Evolutionary conservation across 1,140 invertebrate genomes (phyloP), one percentile per base, ranked within the genome.

Genomic region (Littorina saxatilis): DNA sequence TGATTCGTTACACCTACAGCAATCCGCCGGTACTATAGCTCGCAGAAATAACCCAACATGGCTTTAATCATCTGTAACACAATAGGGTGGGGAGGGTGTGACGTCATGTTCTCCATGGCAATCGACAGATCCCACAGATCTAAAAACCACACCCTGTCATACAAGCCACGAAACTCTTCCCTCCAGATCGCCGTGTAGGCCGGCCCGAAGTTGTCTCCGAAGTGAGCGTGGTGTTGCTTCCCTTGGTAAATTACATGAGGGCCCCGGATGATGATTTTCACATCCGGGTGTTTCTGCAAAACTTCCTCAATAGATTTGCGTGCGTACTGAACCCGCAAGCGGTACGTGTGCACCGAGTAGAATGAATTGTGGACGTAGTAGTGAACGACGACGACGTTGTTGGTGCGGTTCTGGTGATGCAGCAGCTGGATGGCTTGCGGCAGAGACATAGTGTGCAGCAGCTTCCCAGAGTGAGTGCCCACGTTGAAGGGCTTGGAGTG

Each of bases 81-180:
- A 7, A 55, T 15, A 29, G 40, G 15, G 23, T n/a, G 17, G 35
- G 23, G 3, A 27, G 75, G 75, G 61, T 78, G 47, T 23, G 23
- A 11, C 11, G 23, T 29, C 15, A 35, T 20, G 32, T 78, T 78
- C 50, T 78, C 75, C n/a, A 39, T 27, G 23, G 75, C 75, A 2
- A 78, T 63, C 13, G 75, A 47, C 75, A 78, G 40, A 32, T 78
- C 75, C 75, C 75, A 78, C 37, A 52, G 27, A 35, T 78, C 75
- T 15, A 78, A 13, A 37, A 61, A 78, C 52, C 61, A 78, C 39
- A 78, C 75, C 75, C 27, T 35, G 50, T 78, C 75, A 7, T 23
- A 11, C 39, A 78, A 23, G 2, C 27, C 52, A 27, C 4, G 15
- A 35, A 76, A 78, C 50, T 61, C 52, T 29, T 61, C 32, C 75